phyloP scores from a whole-genome alignment of 2,888 invertebrate species.

The Arge pagana region DNA sequence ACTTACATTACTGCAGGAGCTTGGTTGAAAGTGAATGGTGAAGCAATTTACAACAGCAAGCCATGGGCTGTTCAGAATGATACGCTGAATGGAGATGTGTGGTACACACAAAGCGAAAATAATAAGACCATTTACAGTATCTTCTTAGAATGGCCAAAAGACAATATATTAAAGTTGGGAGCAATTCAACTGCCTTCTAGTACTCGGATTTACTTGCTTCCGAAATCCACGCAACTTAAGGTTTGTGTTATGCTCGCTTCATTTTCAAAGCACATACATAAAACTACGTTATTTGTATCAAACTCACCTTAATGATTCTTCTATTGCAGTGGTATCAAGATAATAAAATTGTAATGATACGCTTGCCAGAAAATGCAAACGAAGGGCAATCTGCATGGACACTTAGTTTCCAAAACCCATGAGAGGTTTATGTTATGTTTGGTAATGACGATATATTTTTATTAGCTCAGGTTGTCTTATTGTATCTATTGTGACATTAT shows the following conservation, averaged over 20 bases:
- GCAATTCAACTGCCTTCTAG: slow-evolving; percentile 50
- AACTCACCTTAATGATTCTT: slow-evolving; percentile 1
- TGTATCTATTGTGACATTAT: too few relatives aligned
- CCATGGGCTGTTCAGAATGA: slow-evolving; percentile 88
- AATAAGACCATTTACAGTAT: slow-evolving; percentile 67
- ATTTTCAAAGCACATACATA: background rate
- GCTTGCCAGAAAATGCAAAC: slow-evolving; percentile 39
- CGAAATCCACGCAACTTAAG: slow-evolving; percentile 32
- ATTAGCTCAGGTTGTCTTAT: too few relatives aligned
- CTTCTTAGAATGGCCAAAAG: slow-evolving; percentile 71
- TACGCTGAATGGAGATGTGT: slow-evolving; percentile 69
- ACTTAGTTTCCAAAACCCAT: slow-evolving; percentile 30
- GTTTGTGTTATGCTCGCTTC: slow-evolving; percentile 30
- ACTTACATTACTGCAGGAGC: slow-evolving; percentile 39
- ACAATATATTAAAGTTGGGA: slow-evolving; percentile 61
- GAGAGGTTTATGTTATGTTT: too few relatives aligned
- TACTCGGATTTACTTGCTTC: slow-evolving; percentile 55
- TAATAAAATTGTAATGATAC: slow-evolving; percentile 29
- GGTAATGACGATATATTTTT: too few relatives aligned
- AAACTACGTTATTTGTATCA: slow-evolving; percentile 15
- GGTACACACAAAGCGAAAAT: slow-evolving; percentile 68
- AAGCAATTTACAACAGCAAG: slow-evolving; percentile 78
- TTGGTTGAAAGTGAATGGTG: slow-evolving; percentile 85
- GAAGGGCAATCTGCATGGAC: slow-evolving; percentile 51
- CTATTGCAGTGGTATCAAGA: slow-evolving; percentile 40